phyloP scores from a whole-genome alignment of 2,113 vertebrate species.

The Oryzias javanicus region DNA sequence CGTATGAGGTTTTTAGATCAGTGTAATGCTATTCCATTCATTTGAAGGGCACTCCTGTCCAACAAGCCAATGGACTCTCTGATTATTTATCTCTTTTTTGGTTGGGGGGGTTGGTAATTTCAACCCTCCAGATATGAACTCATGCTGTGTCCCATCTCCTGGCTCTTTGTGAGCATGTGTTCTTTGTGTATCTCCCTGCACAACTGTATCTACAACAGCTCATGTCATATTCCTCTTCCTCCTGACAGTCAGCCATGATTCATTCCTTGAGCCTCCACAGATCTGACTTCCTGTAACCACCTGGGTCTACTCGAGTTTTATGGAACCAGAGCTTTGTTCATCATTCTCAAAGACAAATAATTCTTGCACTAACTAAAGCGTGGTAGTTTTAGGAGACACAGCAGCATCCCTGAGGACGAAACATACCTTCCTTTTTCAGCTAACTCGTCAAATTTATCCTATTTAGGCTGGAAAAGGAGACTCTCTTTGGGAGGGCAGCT shows the following conservation, averaged over 20 bases:
- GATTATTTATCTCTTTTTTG: no score
- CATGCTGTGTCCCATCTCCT: neutral
- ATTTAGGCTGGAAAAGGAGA: slow-evolving; percentile 31
- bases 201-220: slow-evolving; percentile 6
- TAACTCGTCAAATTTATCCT: slow-evolving; percentile 31
- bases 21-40: slow-evolving; percentile 45
- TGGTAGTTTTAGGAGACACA: slow-evolving; percentile 24
- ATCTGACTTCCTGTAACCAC: slow-evolving; percentile 45
- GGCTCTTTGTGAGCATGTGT: neutral
- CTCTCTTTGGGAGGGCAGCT: slow-evolving; percentile 16
- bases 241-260: slow-evolving; percentile 34
- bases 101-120: no score
- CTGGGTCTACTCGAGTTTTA: slow-evolving; percentile 43
- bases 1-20: slow-evolving; percentile 21
- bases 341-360: slow-evolving; percentile 42
- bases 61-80: no score
- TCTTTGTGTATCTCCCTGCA: slow-evolving; percentile 15
- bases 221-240: slow-evolving; percentile 31
- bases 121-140: neutral
- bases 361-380: slow-evolving; percentile 33
- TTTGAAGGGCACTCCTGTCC: slow-evolving; percentile 35
- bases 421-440: slow-evolving; percentile 18
- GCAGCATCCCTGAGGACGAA: slow-evolving; percentile 22
- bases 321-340: slow-evolving; percentile 44
- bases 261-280: slow-evolving; percentile 22